Evolutionary conservation across 1,140 invertebrate genomes (phyloP), one percentile per base, ranked within the genome.

Genomic region (Lysiphlebus fabarum): DNA sequence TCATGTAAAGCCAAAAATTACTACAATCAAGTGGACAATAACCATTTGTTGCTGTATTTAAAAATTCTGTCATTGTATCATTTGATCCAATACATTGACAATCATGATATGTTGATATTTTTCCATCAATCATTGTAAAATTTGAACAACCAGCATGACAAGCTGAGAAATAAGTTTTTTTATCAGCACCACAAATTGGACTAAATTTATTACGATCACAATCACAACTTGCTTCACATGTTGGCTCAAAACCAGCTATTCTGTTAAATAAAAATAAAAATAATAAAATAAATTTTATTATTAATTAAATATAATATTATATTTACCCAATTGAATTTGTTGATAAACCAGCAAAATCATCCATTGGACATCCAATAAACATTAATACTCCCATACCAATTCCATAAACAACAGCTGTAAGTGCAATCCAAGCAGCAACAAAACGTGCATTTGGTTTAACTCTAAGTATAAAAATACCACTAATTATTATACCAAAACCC

Each of bases 381-480:
- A 93, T 93, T 11, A 95, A 75, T 54, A 91, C 82, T 4, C 89
- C 84, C 92, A 95, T 95, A 53, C 92, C 91, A 59, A 90, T 79
- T 44, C 91, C 87, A 70, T 95, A 95, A n/a, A 92, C 82, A 1
- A 93, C 82, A 1, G 93, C 92, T 0, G 90, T 92, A 62, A 90
- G 85, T 9, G 92, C 92, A 49, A 95, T 94, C 93, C 93, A 96
- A 9, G 86, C 90, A 12, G 93, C 91, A 5, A 95, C 91, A 64
- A 90, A 89, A 63, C 87, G 80, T 4, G 93, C 91, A 44, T 90
- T 91, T 2, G 92, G 92, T 66, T 93, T 93, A 51, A 86, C 79
- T 70, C 87, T 85, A 41, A 94, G 74, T 60, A 95, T 95, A 62
- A 92, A 91, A 37, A 93, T 82, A 3, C 92, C 93, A 61, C 89